Evolutionary conservation across 2,888 invertebrate species (phyloP), one percentile per base, ranked within the genome.

Genomic region (Rotaria sp.): DNA sequence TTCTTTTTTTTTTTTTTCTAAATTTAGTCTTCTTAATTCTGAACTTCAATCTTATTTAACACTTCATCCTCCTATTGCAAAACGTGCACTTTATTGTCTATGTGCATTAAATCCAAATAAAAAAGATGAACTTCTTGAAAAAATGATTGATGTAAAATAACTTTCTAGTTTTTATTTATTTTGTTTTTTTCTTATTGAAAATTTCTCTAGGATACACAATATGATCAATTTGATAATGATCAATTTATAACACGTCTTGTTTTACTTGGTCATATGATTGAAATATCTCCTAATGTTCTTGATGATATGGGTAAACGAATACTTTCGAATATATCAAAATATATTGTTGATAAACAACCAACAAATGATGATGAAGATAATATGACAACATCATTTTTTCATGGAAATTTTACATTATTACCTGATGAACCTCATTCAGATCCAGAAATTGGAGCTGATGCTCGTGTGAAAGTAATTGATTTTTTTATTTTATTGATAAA

Each of bases 181-280:
- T 41, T 38, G 1, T 2, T 24, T 18, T 38, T 13, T 8, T 24
- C 1, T 67, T 35, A 38, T 50, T 50, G 11, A 50, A 21, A 13
- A 35, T 30, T 35, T 35, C 18, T 18, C 7, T 80, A 80, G 80
- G 80, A 80, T 45, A 80, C 80, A 26, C 45, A 45, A 80, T 80
- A 80, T 45, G 80, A 80, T 80, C 45, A 80, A 80, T 45, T 80
- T 45, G 80, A 80, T 80, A 45, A 45, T 45, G 80, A 80, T 38
- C 80, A 80, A 80, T 80, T 80, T 80, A 45, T n/a, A 45, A 45
- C 80, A 26, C 41, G 80, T n/a, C n/a, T 80, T n/a, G 80, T 80
- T 45, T 26, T 45, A 45, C 45, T 80, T 80, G 80, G 80, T 45
- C 80, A 80, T 80, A 80, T 80, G 80, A 45, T 80, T 45, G 15